Evolutionary conservation across 2,888 invertebrate species (phyloP).

Genomic region (Caenorhabditis doughertyi): DNA sequence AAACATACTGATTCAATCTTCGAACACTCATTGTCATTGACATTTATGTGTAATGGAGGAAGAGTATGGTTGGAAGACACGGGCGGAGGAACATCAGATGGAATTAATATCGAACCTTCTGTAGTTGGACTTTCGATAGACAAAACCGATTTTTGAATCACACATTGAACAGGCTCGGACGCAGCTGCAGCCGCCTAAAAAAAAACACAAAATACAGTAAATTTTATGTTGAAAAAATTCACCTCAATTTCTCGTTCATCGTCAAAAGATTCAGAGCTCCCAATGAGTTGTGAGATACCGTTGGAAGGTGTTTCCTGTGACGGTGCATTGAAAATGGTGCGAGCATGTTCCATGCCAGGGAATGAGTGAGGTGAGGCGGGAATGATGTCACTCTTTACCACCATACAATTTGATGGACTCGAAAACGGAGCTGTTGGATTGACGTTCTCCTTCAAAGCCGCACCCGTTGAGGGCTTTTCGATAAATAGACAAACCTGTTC

Average conservation of each 20-base stretch:
- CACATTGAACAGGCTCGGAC: slow-evolving; percentile 7
- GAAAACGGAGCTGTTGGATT: slow-evolving; percentile 20
- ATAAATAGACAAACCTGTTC: slow-evolving; percentile 56
- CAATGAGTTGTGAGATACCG: slow-evolving; percentile 31
- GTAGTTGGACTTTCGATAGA: not conserved
- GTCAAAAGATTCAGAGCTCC: slow-evolving; percentile 1
- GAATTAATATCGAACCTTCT: not conserved
- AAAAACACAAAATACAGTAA: not conserved
- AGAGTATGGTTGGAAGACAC: slow-evolving; percentile 24
- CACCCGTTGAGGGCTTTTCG: not conserved
- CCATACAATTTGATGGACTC: slow-evolving; percentile 53
- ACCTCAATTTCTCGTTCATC: slow-evolving; percentile 55
- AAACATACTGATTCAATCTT: slow-evolving; percentile 33
- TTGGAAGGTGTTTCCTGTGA: slow-evolving; percentile 29
- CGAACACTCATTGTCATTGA: slow-evolving; percentile 30
- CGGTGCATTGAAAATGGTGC: slow-evolving; percentile 32
- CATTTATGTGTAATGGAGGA: slow-evolving; percentile 31
- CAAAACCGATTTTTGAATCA: not conserved
- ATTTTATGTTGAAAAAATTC: not conserved
- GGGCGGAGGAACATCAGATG: not conserved
- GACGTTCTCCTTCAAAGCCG: slow-evolving; percentile 51
- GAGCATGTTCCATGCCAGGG: slow-evolving; percentile 64
- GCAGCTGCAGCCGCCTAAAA: slow-evolving; percentile 41
- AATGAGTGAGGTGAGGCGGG: slow-evolving; percentile 37
- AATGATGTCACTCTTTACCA: slow-evolving; percentile 40